These are phyloP conservation scores for Agrochola lota DNA, from an alignment of 2,888 invertebrate species.

Conservation along the genomic window DNA sequence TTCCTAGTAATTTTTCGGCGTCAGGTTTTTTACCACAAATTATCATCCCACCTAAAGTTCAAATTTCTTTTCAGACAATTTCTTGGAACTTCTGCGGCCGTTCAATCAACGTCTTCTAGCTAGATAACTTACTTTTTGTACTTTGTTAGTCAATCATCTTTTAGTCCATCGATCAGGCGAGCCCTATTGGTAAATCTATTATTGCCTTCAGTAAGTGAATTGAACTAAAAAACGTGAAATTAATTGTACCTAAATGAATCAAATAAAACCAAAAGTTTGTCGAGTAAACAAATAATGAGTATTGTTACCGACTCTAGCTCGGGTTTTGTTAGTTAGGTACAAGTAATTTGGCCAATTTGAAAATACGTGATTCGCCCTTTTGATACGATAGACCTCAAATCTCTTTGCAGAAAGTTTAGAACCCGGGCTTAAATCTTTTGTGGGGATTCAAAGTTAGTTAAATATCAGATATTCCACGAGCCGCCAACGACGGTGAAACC, in stretches of 20 bases:
- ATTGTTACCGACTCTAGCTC: constrained; percentile 25
- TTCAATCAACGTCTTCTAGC: constrained; percentile 63
- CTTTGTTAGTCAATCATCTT: constrained; percentile 59
- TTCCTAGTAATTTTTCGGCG: constrained; percentile 42
- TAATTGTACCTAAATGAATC: not conserved
- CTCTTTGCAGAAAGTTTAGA: constrained; percentile 72
- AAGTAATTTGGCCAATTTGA: constrained; percentile 57
- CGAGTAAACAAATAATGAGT: constrained; percentile 39
- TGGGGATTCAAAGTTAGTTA: constrained; percentile 72
- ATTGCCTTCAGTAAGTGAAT: constrained; percentile 23
- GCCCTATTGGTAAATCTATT: constrained; percentile 35
- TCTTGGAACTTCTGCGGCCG: constrained; percentile 54
- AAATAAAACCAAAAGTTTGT: constrained; percentile 29
- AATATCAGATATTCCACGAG: constrained; percentile 56
- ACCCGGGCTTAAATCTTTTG: constrained; percentile 72
- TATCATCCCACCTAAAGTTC: constrained; percentile 58
- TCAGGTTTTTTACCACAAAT: constrained; percentile 47
- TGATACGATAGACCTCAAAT: constrained; percentile 72
- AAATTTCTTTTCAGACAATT: constrained; percentile 60
- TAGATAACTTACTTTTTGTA: constrained; percentile 61
- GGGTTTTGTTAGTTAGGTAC: constrained; percentile 28
- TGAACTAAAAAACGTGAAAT: constrained; percentile 5
- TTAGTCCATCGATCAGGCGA: constrained; percentile 47
- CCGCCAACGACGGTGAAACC: constrained; percentile 48
- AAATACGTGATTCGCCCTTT: constrained; percentile 67